phyloP scores from a whole-genome alignment of 2,888 invertebrate species.

The Bursaphelenchus okinawaensis region DNA sequence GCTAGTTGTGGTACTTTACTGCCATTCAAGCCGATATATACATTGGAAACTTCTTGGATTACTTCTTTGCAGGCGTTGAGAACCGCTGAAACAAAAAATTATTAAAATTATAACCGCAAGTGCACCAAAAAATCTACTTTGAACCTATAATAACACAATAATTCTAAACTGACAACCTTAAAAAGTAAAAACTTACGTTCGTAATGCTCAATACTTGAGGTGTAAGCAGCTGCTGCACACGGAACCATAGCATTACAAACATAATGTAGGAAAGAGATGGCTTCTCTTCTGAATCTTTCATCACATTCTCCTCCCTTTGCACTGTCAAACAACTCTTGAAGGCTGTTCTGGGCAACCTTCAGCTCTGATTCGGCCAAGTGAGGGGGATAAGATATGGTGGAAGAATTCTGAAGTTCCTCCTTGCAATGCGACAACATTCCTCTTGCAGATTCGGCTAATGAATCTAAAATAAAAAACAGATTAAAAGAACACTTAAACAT shows the following conservation, averaged over 20 bases:
- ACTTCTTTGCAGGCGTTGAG: constrained; percentile 18
- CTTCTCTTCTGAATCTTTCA: constrained; percentile 17
- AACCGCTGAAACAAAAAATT: constrained; percentile 12
- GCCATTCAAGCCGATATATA: constrained; percentile 28
- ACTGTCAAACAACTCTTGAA: constrained; percentile 21
- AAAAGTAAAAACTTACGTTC: constrained; percentile 41
- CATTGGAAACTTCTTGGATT: constrained; percentile 22
- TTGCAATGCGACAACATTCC: constrained; percentile 41
- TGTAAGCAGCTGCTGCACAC: constrained; percentile 74
- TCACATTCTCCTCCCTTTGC: background rate
- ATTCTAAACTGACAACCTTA: too few species aligned
- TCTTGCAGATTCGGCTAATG: constrained; percentile 29
- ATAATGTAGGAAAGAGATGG: constrained; percentile 59
- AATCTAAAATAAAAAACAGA: too few species aligned
- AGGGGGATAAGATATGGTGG: constrained; percentile 47
- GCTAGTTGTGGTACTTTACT: background rate
- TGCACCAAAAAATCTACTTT: too few species aligned
- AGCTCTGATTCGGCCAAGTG: constrained; percentile 25
- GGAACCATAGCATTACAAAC: constrained; percentile 67
- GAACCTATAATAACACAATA: too few species aligned
- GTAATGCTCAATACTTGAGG: constrained; percentile 61
- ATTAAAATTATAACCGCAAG: background rate
- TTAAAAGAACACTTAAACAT: too few species aligned
- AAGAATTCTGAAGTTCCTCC: constrained; percentile 52
- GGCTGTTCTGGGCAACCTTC: background rate